Percentiles rank a stretch among this genome's conserved stretches.
Evolutionary conservation across 2,797 vertebrate genomes (phyloP).

Genomic region (Syndactyla subalaris): DNA sequence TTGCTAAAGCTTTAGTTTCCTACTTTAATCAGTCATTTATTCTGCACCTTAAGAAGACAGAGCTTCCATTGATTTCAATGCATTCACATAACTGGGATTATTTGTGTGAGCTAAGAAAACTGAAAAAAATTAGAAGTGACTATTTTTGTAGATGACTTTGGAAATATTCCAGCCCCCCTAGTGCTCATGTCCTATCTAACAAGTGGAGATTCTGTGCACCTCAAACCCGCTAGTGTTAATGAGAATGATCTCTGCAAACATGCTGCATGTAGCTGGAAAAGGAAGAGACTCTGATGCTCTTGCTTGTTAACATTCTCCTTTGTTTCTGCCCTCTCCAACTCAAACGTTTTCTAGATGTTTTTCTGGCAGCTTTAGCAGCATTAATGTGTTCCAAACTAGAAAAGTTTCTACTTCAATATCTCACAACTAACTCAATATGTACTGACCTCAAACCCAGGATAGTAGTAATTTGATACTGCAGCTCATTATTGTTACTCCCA

Average conservation of each 20-base stretch:
- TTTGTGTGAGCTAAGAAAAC: background rate
- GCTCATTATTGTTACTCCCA: slow-evolving; percentile 58
- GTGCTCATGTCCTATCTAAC: background rate
- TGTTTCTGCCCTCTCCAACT: slow-evolving; percentile 35
- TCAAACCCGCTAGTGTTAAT: background rate
- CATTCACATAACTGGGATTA: background rate
- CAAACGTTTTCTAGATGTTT: slow-evolving; percentile 39
- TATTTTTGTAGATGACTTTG: background rate
- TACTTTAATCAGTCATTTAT: slow-evolving; percentile 20
- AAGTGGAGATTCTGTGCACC: background rate
- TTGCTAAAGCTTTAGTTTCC: background rate
- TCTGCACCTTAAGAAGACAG: background rate
- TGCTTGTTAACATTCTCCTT: slow-evolving; percentile 29
- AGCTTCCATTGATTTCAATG: slow-evolving; percentile 7
- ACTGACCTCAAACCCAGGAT: slow-evolving; percentile 62
- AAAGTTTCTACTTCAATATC: slow-evolving; percentile 62
- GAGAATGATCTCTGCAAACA: background rate
- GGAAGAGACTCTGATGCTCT: background rate
- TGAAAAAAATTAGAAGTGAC: background rate
- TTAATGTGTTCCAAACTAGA: slow-evolving; percentile 56
- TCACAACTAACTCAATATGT: slow-evolving; percentile 57
- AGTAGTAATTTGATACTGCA: slow-evolving; percentile 62
- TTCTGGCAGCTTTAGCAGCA: slow-evolving; percentile 55
- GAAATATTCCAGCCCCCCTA: background rate
- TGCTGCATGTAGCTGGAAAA: background rate